Evolutionary conservation across 1,140 invertebrate species (phyloP), one percentile per base, ranked within the genome.

Genomic region (Zaprionus vittiger): DNA sequence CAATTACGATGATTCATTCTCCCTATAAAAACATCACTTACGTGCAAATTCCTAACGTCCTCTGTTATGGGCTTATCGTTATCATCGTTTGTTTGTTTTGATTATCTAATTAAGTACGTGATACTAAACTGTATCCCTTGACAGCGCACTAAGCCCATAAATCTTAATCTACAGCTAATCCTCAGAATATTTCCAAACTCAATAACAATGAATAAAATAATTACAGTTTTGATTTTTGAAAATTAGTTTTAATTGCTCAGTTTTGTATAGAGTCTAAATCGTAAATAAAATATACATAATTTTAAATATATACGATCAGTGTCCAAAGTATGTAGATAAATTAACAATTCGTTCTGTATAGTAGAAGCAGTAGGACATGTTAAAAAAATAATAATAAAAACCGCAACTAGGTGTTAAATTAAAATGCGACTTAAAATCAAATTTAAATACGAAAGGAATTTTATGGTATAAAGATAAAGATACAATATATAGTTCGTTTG

Each of bases 371-470:
- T 26, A 66, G 54, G 65, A 77, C 74, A 67, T 44, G 22, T 60
- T 74, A 66, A 80, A 73, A 76, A 31, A 15, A 47, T n/a, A 47
- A 41, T 41, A 47, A 41, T 41, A 59, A n/a, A 49, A 24, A 20
- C 14, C 34, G 28, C 34, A 66, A 59, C 41, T 62, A 20, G 12
- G 14, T 54, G 57, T 55, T 49, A 20, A 54, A 54, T 70, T 75
- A 82, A 72, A 81, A 68, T 79, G 66, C 59, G 68, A 60, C 78
- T 90, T 89, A 82, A 67, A 79, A 79, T 79, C 70, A 85, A 90
- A 79, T 79, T 79, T 74, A 85, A 89, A 84, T 89, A 89, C 81
- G 76, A 89, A 73, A 81, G 84, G 78, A 84, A 84, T 89, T 80
- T 59, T 61, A 67, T 71, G 72, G 69, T 64, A 52, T 55, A 73